These are phyloP conservation scores for Archaeoteleia sp. DNA, from an alignment of 2,888 invertebrate genomes.

Conservation along the genomic window DNA sequence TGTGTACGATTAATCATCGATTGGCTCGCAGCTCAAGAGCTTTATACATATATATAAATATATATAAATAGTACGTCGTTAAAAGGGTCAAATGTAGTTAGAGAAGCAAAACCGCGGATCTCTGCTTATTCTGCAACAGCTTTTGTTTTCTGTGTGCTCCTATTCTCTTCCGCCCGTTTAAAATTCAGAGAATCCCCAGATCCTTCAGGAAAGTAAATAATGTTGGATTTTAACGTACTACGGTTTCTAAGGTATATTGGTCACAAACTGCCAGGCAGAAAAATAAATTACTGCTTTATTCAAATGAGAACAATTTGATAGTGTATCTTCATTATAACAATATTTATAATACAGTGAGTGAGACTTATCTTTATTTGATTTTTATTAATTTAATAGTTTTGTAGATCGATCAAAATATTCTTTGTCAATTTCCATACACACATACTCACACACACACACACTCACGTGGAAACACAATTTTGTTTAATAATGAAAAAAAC, in stretches of 20 bases:
- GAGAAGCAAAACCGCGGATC: slow-evolving; percentile 10
- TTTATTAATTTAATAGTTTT: too few relatives aligned
- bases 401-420: too few relatives aligned
- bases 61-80: slow-evolving; percentile 6
- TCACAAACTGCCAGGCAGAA: slow-evolving; percentile 4
- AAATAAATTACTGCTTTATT: slow-evolving; percentile 21
- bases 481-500: too few relatives aligned
- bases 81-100: slow-evolving; percentile 24
- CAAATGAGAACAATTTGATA: too few relatives aligned
- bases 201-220: slow-evolving; percentile 25
- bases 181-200: slow-evolving; percentile 6
- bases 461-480: too few relatives aligned
- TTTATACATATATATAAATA: slow-evolving; percentile 4
- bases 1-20: slow-evolving; percentile 28
- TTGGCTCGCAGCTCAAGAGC: slow-evolving; percentile 9
- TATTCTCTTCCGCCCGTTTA: slow-evolving; percentile 17
- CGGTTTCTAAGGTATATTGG: not conserved
- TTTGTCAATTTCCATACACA: too few relatives aligned
- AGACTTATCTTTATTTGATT: too few relatives aligned
- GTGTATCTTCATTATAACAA: too few relatives aligned
- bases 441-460: too few relatives aligned
- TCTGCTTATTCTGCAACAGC: slow-evolving; percentile 22
- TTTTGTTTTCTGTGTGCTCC: slow-evolving; percentile 15
- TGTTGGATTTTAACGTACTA: slow-evolving; percentile 11
- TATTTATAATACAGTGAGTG: too few relatives aligned